These are phyloP conservation scores for Campopleginae sp. DNA, from an alignment of 2,888 invertebrate genomes.

Conservation along the genomic window DNA sequence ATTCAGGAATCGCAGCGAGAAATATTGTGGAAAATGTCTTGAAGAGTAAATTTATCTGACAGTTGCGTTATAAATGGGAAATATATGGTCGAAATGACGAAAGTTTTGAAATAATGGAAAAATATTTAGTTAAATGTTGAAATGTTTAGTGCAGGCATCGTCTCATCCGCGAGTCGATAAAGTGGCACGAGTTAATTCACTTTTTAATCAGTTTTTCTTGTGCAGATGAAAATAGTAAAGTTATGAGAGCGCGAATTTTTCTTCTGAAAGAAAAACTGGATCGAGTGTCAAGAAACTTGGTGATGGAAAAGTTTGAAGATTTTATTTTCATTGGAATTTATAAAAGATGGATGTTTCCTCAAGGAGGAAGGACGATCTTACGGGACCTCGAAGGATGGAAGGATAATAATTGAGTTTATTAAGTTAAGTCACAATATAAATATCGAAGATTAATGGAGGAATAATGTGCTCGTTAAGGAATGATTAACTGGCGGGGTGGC, in stretches of 20 bases:
- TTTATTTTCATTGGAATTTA: conserved; percentile 58
- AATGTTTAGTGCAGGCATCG: neutral
- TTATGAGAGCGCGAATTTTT: conserved; percentile 2
- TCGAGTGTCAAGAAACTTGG: conserved; percentile 28
- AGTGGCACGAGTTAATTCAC: neutral
- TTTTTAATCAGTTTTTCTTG: conserved; percentile 3
- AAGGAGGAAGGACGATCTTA: conserved; percentile 6
- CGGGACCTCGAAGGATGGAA: conserved; percentile 1
- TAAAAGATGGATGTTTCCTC: conserved; percentile 41
- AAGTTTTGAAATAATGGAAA: too few relatives aligned
- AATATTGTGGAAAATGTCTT: neutral
- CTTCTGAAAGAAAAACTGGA: neutral
- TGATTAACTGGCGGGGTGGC: conserved; percentile 77
- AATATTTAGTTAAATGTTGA: too few relatives aligned
- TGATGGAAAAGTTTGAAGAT: conserved; percentile 63
- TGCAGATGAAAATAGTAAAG: neutral
- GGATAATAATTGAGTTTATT: conserved; percentile 61
- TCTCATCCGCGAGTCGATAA: neutral
- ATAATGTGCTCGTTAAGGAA: conserved; percentile 81
- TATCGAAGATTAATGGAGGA: conserved; percentile 83
- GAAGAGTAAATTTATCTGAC: too few relatives aligned
- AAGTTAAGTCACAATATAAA: conserved; percentile 81
- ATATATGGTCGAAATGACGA: too few relatives aligned
- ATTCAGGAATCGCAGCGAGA: too few relatives aligned
- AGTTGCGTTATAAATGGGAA: too few relatives aligned